Conservation (phyloP, 1,140 invertebrate species). For the Dendroctonus ponderosae region DNA sequence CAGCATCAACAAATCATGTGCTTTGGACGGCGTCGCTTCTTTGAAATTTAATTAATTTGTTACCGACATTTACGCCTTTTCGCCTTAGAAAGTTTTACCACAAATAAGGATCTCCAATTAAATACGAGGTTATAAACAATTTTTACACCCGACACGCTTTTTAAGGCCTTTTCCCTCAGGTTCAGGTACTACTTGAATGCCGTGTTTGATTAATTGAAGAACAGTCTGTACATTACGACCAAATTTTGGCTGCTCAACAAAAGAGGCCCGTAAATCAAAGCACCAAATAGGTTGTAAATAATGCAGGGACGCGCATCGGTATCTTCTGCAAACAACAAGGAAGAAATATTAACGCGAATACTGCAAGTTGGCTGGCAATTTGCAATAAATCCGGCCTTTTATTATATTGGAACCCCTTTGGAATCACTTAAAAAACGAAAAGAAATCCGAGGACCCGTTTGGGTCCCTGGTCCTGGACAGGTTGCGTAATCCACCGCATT, state of each 20-base stretch:
- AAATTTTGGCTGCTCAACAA: constrained; percentile 6
- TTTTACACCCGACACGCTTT: too few species aligned
- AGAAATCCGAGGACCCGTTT: constrained; percentile 15
- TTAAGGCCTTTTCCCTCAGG: too few species aligned
- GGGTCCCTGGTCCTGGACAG: neutral
- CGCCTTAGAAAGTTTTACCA: too few species aligned
- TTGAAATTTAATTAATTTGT: too few species aligned
- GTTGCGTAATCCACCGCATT: neutral
- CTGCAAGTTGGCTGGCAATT: constrained; percentile 21
- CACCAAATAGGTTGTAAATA: constrained; percentile 26
- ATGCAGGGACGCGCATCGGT: constrained; percentile 6
- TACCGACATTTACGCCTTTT: too few species aligned
- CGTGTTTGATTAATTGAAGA: too few species aligned
- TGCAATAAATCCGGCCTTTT: constrained; percentile 29
- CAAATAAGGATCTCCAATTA: too few species aligned
- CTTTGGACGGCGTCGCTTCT: too few species aligned
- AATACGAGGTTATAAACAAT: too few species aligned
- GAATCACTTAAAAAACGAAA: constrained; percentile 15
- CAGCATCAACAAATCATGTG: too few species aligned
- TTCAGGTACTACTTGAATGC: too few species aligned
- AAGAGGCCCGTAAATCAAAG: constrained; percentile 20
- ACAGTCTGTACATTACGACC: too few species aligned
- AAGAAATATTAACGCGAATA: constrained; percentile 22
- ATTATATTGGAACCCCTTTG: constrained; percentile 26
- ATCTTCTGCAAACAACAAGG: constrained; percentile 24